phyloP scores from a whole-genome alignment of 2,113 vertebrate species.

The Alethe castanea region DNA sequence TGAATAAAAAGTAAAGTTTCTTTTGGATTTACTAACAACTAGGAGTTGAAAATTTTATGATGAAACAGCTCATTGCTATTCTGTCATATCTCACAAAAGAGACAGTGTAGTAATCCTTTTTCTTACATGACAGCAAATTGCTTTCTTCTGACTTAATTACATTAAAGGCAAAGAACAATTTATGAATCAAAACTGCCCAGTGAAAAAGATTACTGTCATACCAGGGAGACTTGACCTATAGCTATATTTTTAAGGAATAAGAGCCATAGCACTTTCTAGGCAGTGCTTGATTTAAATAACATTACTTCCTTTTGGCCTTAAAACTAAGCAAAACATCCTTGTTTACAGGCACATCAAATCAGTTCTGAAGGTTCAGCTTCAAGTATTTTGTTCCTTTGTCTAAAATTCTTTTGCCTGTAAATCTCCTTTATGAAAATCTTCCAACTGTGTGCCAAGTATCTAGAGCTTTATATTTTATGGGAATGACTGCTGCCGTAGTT shows the following conservation, averaged over 20 bases:
- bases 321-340: not conserved
- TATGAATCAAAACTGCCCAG: not conserved
- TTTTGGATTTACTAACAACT: not conserved
- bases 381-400: not conserved
- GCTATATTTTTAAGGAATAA: not conserved
- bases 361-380: not conserved
- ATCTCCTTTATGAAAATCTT: not conserved
- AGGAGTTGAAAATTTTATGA: not conserved
- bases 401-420: fast-evolving
- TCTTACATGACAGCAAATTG: not conserved
- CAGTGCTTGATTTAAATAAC: not conserved
- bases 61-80: not conserved
- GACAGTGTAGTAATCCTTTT: not conserved
- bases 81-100: not conserved
- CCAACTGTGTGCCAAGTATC: not conserved
- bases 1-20: not conserved
- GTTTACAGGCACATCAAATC: not conserved
- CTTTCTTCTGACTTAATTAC: not conserved
- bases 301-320: not conserved
- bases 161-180: not conserved
- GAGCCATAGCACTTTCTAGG: not conserved
- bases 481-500: not conserved
- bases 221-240: not conserved
- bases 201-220: not conserved
- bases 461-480: not conserved